Conservation (phyloP, 2,797 vertebrate species). For the Alcedo atthis region DNA sequence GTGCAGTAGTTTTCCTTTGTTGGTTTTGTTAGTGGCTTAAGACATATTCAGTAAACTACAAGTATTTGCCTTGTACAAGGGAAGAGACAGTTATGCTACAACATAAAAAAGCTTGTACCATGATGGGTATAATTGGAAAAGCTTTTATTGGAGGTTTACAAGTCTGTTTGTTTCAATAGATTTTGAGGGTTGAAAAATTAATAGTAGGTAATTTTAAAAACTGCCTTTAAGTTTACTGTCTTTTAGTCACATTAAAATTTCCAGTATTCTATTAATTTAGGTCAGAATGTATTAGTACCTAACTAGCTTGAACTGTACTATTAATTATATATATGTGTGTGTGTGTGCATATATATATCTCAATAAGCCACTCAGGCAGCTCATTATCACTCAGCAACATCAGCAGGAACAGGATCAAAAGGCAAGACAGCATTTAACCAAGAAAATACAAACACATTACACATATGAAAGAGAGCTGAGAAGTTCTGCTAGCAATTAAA, state of each 20-base stretch:
- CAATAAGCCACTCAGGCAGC: conserved; percentile 12
- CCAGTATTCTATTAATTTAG: not conserved
- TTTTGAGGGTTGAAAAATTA: conserved; percentile 25
- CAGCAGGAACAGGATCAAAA: conserved; percentile 43
- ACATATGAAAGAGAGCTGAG: not conserved
- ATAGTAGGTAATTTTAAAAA: not conserved
- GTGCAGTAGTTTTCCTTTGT: not conserved
- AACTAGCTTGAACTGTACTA: not conserved
- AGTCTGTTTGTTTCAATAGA: not conserved
- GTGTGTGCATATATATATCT: not conserved
- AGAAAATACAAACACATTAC: not conserved
- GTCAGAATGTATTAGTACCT: conserved; percentile 9
- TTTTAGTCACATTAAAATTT: conserved; percentile 25
- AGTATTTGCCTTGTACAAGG: not conserved
- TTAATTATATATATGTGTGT: conserved; percentile 7
- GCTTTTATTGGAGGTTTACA: not conserved
- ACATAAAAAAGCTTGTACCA: not conserved
- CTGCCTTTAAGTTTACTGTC: conserved; percentile 1
- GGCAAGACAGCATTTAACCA: conserved; percentile 18
- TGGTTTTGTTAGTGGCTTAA: not conserved
- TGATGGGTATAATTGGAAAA: not conserved
- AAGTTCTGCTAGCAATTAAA: conserved; percentile 40
- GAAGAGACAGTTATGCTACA: not conserved
- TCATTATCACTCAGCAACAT: conserved; percentile 30
- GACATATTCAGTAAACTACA: not conserved